These are phyloP conservation scores for Nothoprocta perdicaria DNA, from an alignment of 2,113 vertebrate species.

Conservation along the genomic window DNA sequence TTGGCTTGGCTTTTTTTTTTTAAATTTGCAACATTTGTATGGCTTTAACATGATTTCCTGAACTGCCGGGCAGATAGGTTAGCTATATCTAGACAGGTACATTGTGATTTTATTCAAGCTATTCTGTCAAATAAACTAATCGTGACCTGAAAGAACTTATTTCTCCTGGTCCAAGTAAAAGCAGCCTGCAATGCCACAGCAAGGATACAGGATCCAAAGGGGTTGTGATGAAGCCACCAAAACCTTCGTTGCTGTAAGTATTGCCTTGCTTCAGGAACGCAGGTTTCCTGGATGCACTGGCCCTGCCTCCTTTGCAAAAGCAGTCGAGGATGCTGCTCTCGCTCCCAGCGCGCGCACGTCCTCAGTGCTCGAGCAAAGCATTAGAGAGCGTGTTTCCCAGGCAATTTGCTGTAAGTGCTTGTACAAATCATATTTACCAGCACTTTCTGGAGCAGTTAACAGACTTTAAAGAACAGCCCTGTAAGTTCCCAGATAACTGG, in stretches of 20 bases:
- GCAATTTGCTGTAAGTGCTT: not conserved
- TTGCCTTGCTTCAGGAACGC: rapidly evolving
- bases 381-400: rapidly evolving
- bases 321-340: not conserved
- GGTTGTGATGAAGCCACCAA: not conserved
- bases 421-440: not conserved
- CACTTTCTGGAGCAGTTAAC: not conserved
- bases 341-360: no score
- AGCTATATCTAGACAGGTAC: not conserved
- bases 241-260: not conserved
- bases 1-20: not conserved
- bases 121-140: not conserved
- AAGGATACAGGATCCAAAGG: not conserved
- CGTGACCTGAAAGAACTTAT: not conserved
- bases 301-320: not conserved
- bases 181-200: rapidly evolving
- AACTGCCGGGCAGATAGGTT: not conserved
- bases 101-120: not conserved
- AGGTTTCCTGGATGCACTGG: rapidly evolving
- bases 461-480: not conserved
- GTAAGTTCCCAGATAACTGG: not conserved
- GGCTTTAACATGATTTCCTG: not conserved
- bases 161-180: not conserved
- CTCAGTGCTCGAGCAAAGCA: rapidly evolving
- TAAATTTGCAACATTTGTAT: not conserved